A percentile compares a stretch with the other conserved stretches of the same genome.
Conservation (phyloP, 2,113 vertebrate species). For the Malurus cyaneus region DNA sequence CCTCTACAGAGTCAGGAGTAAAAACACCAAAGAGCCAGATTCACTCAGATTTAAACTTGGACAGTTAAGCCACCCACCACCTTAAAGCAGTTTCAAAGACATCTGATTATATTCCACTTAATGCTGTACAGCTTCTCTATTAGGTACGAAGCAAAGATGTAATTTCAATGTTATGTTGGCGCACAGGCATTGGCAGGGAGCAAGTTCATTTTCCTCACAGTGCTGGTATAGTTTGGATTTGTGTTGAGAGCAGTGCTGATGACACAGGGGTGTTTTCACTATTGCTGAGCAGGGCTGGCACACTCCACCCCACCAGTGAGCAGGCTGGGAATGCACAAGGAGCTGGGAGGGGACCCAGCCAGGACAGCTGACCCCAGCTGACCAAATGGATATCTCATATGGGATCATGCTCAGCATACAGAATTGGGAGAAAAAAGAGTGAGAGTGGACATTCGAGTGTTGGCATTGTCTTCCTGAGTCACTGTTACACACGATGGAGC, state of each 20-base stretch:
- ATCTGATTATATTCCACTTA: not conserved
- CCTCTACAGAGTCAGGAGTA: not conserved
- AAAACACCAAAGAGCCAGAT: not conserved
- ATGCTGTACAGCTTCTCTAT: not conserved
- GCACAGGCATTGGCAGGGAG: not conserved
- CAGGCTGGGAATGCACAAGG: not conserved
- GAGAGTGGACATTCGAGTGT: accelerated
- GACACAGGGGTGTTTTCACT: not conserved
- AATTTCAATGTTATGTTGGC: not conserved
- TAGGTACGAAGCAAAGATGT: not conserved
- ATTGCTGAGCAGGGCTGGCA: not conserved
- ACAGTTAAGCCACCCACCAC: not conserved
- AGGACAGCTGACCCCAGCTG: not conserved
- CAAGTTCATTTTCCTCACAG: not conserved
- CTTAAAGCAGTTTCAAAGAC: not conserved
- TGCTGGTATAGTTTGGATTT: not conserved
- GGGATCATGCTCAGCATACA: not conserved
- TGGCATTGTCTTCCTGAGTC: not conserved
- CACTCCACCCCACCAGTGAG: not conserved
- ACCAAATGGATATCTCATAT: not conserved
- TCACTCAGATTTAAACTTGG: not conserved
- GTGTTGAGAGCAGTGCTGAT: not conserved
- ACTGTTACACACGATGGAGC: accelerated
- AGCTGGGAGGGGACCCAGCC: not conserved
- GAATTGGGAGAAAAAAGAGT: not conserved